Evolutionary conservation across 1,140 invertebrate species (phyloP).

Genomic region (Drosophila novamexicana): DNA sequence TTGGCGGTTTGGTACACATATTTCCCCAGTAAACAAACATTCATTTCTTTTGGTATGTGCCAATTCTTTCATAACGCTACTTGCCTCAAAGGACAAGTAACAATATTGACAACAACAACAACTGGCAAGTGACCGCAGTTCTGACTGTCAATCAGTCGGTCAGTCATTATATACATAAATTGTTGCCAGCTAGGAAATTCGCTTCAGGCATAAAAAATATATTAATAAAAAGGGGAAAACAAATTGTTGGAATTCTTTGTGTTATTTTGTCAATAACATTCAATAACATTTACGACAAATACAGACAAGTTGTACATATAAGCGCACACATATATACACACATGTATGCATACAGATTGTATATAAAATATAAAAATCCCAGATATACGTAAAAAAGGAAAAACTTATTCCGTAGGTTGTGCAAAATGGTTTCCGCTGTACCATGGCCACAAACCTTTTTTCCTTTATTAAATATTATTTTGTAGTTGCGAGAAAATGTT

Average conservation of each 20-base stretch:
- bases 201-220: neutral
- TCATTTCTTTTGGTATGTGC: neutral
- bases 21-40: constrained; percentile 24
- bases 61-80: constrained; percentile 9
- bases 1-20: neutral
- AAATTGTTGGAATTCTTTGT: constrained; percentile 10
- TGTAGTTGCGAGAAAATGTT: constrained; percentile 9
- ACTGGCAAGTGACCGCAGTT: neutral
- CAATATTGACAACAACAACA: constrained; percentile 1
- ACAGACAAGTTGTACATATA: neutral
- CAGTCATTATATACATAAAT: neutral
- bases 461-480: constrained; percentile 14
- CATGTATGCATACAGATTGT: constrained; percentile 4
- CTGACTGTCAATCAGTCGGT: constrained; percentile 5
- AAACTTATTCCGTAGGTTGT: constrained; percentile 12
- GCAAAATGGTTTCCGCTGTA: constrained; percentile 29
- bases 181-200: neutral
- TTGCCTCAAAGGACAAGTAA: constrained; percentile 24
- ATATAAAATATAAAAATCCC: neutral
- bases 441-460: constrained; percentile 19
- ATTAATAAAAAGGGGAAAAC: constrained; percentile 4
- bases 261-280: constrained; percentile 27
- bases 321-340: neutral
- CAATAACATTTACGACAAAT: constrained; percentile 26
- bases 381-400: neutral